Conservation (phyloP, 2,113 vertebrate species). For the Amblyopsis rosae region DNA sequence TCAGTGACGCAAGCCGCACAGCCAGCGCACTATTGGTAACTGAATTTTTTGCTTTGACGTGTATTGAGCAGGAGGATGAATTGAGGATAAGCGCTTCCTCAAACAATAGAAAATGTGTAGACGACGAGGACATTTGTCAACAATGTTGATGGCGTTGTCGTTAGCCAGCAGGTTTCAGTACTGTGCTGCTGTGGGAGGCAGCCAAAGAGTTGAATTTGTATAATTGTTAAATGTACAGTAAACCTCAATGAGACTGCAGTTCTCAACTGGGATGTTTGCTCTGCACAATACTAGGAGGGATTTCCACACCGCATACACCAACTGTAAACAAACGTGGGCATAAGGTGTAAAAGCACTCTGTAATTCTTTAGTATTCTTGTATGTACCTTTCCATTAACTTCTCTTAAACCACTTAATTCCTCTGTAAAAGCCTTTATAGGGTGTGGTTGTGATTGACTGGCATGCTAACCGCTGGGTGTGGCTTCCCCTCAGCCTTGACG, state of each 20-base stretch:
- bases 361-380: too few species aligned
- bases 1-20: background rate
- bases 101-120: slow-evolving; percentile 30
- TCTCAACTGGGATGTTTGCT: slow-evolving; percentile 16
- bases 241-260: slow-evolving; percentile 39
- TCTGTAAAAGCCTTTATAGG: too few species aligned
- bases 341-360: background rate
- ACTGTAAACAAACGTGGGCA: slow-evolving; percentile 10
- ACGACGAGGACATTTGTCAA: slow-evolving; percentile 19
- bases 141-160: slow-evolving; percentile 23
- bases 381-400: too few species aligned
- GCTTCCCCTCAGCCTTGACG: slow-evolving; percentile 82
- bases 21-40: background rate
- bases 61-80: slow-evolving; percentile 12
- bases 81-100: slow-evolving; percentile 23
- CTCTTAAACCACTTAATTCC: too few species aligned
- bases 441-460: background rate
- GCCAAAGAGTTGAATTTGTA: slow-evolving; percentile 52
- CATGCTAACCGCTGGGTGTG: slow-evolving; percentile 10
- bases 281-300: slow-evolving; percentile 12
- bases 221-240: slow-evolving; percentile 41
- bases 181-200: slow-evolving; percentile 16
- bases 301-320: background rate
- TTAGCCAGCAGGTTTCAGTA: slow-evolving; percentile 44
- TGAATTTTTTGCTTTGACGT: slow-evolving; percentile 1